phyloP scores from a whole-genome alignment of 2,113 vertebrate species.

The Nothoprocta perdicaria region DNA sequence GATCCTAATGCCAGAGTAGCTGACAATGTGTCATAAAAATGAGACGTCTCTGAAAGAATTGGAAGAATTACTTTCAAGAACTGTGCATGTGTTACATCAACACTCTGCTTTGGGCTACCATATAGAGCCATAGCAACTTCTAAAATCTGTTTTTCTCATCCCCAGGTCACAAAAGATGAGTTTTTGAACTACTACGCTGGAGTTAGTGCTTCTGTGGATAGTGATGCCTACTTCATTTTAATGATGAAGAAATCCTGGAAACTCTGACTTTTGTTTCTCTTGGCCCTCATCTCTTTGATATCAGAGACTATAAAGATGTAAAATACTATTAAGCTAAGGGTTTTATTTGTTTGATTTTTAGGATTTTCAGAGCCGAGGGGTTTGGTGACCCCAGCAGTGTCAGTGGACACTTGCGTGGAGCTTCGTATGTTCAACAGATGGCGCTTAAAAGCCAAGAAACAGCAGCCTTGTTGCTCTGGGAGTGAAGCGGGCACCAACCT shows the following conservation, averaged over 20 bases:
- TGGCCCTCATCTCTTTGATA: background rate
- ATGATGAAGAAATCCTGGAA: constrained; percentile 73
- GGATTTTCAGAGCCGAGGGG: accelerated
- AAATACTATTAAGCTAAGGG: background rate
- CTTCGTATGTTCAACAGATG: background rate
- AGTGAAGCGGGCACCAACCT: accelerated
- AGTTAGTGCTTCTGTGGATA: constrained; percentile 68
- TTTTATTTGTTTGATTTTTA: background rate
- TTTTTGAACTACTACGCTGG: constrained; percentile 71
- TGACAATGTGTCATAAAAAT: background rate
- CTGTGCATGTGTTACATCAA: background rate
- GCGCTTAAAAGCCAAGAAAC: background rate
- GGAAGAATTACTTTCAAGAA: background rate
- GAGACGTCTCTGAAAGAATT: background rate
- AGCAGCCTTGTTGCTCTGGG: background rate
- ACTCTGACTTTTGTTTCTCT: constrained; percentile 40
- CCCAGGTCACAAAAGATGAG: constrained; percentile 68
- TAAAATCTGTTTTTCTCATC: background rate
- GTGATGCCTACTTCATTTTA: constrained; percentile 66
- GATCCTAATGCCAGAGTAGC: background rate
- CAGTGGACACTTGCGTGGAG: accelerated
- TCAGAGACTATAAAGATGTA: background rate
- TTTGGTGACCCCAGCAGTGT: background rate
- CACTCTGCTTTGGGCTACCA: background rate
- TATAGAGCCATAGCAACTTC: background rate